phyloP scores from a whole-genome alignment of 2,888 invertebrate species.

The Papilio protenor region DNA sequence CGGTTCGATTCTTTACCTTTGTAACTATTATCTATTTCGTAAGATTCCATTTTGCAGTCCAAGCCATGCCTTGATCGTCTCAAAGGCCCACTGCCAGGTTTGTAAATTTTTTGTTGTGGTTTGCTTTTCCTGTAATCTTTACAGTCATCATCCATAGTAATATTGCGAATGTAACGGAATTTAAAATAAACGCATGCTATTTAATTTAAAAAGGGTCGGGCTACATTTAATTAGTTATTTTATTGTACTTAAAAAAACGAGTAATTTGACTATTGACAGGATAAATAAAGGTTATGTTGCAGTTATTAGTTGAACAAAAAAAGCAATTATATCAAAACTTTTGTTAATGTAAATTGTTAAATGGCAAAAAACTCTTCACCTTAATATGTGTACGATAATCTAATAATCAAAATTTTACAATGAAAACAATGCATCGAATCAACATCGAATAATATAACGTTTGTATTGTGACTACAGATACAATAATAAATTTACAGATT shows the following conservation, averaged over 20 bases:
- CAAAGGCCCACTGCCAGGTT: constrained; percentile 90
- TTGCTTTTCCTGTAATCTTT: constrained; percentile 86
- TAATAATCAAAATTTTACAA: constrained; percentile 49
- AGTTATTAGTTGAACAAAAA: constrained; percentile 56
- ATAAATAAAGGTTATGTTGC: constrained; percentile 68
- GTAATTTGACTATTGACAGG: constrained; percentile 54
- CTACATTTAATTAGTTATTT: constrained; percentile 42
- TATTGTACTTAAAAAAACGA: constrained; percentile 41
- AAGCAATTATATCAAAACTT: constrained; percentile 48
- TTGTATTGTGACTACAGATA: constrained; percentile 50
- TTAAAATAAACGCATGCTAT: constrained; percentile 60
- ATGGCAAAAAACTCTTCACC: constrained; percentile 47
- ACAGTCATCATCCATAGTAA: constrained; percentile 83
- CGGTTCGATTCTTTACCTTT: constrained; percentile 65
- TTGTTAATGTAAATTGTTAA: constrained; percentile 43
- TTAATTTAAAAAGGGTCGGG: constrained; percentile 47
- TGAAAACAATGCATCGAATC: constrained; percentile 53
- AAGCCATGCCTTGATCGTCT: constrained; percentile 86
- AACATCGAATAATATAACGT: constrained; percentile 51
- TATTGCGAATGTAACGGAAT: constrained; percentile 61
- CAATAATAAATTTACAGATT: constrained; percentile 21
- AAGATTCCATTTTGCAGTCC: constrained; percentile 83
- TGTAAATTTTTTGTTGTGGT: constrained; percentile 89
- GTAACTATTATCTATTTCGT: constrained; percentile 65
- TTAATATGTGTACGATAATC: constrained; percentile 44